Conservation (phyloP, 92 coral and sea anemone species). For the Hydrozoanthus gracilis region DNA sequence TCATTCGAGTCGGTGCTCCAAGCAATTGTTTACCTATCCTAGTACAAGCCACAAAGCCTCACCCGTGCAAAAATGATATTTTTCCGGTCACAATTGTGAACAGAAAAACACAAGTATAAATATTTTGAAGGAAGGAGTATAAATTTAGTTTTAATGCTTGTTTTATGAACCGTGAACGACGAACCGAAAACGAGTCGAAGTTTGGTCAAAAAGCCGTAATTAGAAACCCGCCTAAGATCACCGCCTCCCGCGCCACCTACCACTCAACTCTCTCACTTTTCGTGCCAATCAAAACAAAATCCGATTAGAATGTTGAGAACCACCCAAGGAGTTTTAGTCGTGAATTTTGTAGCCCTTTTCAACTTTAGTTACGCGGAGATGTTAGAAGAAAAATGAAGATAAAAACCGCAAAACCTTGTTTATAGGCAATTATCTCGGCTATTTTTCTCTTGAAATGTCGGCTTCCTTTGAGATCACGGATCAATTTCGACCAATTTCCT, state of each 20-base stretch:
- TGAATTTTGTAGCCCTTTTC: slow-evolving; percentile 32
- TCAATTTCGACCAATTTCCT: slow-evolving; percentile 99
- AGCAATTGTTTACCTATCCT: slow-evolving; percentile 73
- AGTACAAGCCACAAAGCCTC: slow-evolving; percentile 58
- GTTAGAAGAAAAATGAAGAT: slow-evolving; percentile 22
- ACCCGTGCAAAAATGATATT: slow-evolving; percentile 56
- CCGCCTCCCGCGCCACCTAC: slow-evolving; percentile 95
- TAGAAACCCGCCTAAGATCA: slow-evolving; percentile 92
- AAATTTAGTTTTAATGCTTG: slow-evolving; percentile 81
- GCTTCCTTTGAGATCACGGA: slow-evolving; percentile 90
- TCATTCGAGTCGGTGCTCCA: slow-evolving; percentile 59
- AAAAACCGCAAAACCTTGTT: slow-evolving; percentile 66
- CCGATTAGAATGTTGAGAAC: slow-evolving; percentile 53
- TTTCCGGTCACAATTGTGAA: slow-evolving; percentile 77
- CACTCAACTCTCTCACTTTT: slow-evolving; percentile 47
- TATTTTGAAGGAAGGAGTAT: slow-evolving; percentile 61
- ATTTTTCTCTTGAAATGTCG: slow-evolving; percentile 76
- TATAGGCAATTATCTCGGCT: slow-evolving; percentile 83
- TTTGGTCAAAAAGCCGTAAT: slow-evolving; percentile 92
- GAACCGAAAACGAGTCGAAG: slow-evolving; percentile 55
- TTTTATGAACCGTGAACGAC: slow-evolving; percentile 66
- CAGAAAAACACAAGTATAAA: slow-evolving; percentile 55
- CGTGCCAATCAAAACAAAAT: slow-evolving; percentile 71
- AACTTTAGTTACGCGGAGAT: slow-evolving; percentile 10
- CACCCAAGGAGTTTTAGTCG: slow-evolving; percentile 46